phyloP scores from a whole-genome alignment of 2,888 invertebrate species.

The Cheilosia impressa region DNA sequence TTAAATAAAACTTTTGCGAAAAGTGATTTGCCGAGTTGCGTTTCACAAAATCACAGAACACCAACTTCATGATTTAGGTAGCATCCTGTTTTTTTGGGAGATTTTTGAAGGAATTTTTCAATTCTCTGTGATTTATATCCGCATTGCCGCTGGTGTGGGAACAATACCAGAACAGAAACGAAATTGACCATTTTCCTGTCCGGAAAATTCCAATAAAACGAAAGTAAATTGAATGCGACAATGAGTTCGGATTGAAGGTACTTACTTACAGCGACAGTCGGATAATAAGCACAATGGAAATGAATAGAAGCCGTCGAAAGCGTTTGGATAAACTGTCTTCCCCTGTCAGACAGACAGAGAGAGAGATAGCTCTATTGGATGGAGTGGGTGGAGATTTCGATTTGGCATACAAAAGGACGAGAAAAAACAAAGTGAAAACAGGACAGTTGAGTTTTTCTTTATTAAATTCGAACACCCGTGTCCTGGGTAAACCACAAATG shows the following conservation, averaged over 20 bases:
- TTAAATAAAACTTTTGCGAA: slow-evolving; percentile 66
- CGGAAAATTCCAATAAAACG: slow-evolving; percentile 73
- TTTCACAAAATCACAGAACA: slow-evolving; percentile 29
- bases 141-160: background rate
- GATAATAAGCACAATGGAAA: slow-evolving; percentile 71
- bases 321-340: slow-evolving; percentile 70
- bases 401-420: slow-evolving; percentile 63
- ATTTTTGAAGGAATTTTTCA: slow-evolving; percentile 66
- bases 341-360: slow-evolving; percentile 42
- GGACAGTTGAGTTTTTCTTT: slow-evolving; percentile 71
- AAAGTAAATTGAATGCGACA: slow-evolving; percentile 74
- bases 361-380: no score
- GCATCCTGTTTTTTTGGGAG: slow-evolving; percentile 52
- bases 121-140: slow-evolving; percentile 68
- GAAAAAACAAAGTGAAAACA: slow-evolving; percentile 42
- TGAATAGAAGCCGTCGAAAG: slow-evolving; percentile 70
- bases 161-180: slow-evolving; percentile 43
- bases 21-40: slow-evolving; percentile 68
- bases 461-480: slow-evolving; percentile 61
- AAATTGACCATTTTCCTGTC: slow-evolving; percentile 75
- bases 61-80: slow-evolving; percentile 66
- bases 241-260: slow-evolving; percentile 64
- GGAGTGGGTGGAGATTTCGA: slow-evolving; percentile 53
- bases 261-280: slow-evolving; percentile 69
- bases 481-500: slow-evolving; percentile 56